phyloP scores from a whole-genome alignment of 2,113 vertebrate genomes.

The Heloderma charlesbogerti region DNA sequence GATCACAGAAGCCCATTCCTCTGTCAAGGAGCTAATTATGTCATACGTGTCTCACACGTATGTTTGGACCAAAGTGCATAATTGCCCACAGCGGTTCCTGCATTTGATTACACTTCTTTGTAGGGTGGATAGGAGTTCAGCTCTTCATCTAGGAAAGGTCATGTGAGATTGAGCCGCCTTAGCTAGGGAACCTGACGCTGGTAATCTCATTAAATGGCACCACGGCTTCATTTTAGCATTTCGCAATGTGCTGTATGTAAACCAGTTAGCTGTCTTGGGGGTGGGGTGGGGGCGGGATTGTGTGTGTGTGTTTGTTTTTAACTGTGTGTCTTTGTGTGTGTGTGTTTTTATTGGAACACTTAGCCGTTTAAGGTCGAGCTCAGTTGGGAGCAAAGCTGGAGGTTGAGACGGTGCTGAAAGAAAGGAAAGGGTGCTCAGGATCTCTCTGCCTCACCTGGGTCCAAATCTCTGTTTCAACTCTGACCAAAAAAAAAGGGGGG shows the following conservation, averaged over 20 bases:
- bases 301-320: not conserved
- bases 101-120: not conserved
- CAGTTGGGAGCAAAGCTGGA: not conserved
- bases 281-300: not conserved
- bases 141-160: not conserved
- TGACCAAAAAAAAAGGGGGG: too few relatives aligned
- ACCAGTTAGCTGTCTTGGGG: not conserved
- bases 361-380: not conserved
- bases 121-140: not conserved
- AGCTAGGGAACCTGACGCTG: not conserved
- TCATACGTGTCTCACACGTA: too few relatives aligned
- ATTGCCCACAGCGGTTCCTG: too few relatives aligned
- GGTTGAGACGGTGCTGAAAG: too few relatives aligned
- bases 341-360: not conserved
- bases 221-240: not conserved
- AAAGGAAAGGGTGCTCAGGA: not conserved
- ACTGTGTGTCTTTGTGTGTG: too few relatives aligned
- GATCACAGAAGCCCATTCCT: not conserved
- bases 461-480: not conserved
- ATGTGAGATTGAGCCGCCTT: too few relatives aligned
- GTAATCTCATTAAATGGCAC: not conserved
- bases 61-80: not conserved
- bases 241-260: not conserved
- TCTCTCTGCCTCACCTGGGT: not conserved
- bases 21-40: not conserved